Evolutionary conservation across 2,113 vertebrate species (phyloP).

Genomic region (Tor tambroides): DNA sequence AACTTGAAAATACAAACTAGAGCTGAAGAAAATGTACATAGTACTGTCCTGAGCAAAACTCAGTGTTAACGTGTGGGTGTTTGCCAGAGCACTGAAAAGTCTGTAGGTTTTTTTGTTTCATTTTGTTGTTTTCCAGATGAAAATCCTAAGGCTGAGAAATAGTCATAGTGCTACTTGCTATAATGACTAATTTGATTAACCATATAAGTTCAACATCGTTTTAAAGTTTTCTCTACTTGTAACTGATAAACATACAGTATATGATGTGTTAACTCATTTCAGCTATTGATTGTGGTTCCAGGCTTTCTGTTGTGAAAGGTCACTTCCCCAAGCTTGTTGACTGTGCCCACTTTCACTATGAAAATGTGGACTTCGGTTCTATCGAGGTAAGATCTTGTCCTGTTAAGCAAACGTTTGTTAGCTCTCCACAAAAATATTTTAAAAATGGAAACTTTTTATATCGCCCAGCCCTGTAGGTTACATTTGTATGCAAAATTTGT

Average conservation of each 20-base stretch:
- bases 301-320: conserved; percentile 77
- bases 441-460: too few relatives aligned
- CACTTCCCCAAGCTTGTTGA: conserved; percentile 81
- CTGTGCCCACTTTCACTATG: conserved; percentile 84
- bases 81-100: background rate
- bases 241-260: background rate
- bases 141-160: background rate
- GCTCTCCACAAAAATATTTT: background rate
- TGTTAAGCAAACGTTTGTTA: background rate
- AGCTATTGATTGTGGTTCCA: conserved; percentile 51
- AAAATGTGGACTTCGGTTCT: conserved; percentile 79
- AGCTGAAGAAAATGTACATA: background rate
- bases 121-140: background rate
- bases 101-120: background rate
- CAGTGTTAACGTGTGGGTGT: background rate
- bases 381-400: conserved; percentile 73
- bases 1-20: background rate
- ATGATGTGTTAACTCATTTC: background rate
- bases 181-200: background rate
- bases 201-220: background rate
- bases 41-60: background rate
- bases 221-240: background rate
- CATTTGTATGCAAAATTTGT: background rate
- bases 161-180: background rate
- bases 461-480: background rate